Percentiles rank a stretch among this genome's conserved stretches.
Conservation (phyloP, 2,113 vertebrate genomes). For the Athene noctua region DNA sequence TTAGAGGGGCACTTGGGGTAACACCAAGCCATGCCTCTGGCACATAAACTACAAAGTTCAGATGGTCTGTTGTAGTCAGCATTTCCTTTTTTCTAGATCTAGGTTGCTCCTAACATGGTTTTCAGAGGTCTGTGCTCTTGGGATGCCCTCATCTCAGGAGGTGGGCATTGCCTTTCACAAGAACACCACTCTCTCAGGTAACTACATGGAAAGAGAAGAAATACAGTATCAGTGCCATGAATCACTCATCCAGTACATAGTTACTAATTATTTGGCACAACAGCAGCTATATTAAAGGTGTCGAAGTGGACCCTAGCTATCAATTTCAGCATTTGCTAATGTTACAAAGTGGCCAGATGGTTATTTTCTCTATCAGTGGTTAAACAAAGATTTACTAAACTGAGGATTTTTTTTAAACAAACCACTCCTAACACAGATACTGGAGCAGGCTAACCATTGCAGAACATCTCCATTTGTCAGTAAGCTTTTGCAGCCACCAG, state of each 20-base stretch:
- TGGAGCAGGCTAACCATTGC: not conserved
- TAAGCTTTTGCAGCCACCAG: not conserved
- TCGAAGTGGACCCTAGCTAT: not conserved
- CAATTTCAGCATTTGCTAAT: not conserved
- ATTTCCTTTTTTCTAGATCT: not conserved
- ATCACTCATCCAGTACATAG: not conserved
- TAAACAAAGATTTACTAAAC: not conserved
- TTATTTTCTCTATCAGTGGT: not conserved
- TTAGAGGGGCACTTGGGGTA: not conserved
- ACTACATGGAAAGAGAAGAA: not conserved
- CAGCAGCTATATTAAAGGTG: not conserved
- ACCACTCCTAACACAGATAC: not conserved
- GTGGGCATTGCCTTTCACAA: not conserved
- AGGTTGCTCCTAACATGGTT: not conserved
- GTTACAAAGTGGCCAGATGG: not conserved
- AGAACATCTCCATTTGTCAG: constrained; percentile 19
- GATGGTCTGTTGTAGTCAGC: not conserved
- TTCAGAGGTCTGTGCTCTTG: not conserved
- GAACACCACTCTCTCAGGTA: not conserved
- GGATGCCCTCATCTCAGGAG: not conserved
- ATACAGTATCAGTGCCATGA: not conserved
- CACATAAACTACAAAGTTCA: not conserved
- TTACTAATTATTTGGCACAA: not conserved
- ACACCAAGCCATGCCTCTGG: not conserved
- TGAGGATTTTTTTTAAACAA: not conserved